A percentile compares a stretch with the other conserved stretches of the same genome.
These are phyloP conservation scores for Enteromius trimaculatus DNA, from an alignment of 2,797 vertebrate genomes.

Conservation along the genomic window DNA sequence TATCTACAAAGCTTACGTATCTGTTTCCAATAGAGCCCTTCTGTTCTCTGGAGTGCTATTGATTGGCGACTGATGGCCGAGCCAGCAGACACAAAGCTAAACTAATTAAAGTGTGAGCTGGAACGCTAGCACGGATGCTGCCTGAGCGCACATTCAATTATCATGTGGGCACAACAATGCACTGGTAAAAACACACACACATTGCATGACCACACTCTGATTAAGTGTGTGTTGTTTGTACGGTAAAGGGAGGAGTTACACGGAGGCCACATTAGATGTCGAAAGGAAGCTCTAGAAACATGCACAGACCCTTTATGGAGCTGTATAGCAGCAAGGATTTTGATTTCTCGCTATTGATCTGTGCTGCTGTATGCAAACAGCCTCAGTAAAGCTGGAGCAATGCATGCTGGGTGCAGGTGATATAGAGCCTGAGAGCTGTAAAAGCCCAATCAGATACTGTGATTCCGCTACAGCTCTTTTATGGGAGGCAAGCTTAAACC, in stretches of 20 bases:
- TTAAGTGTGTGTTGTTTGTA: constrained; percentile 50
- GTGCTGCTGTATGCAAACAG: constrained; percentile 46
- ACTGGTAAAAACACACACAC: constrained; percentile 38
- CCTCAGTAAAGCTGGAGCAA: constrained; percentile 44
- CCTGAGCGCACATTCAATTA: constrained; percentile 70
- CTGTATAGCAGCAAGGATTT: constrained; percentile 46
- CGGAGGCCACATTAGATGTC: not conserved
- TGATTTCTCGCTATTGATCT: constrained; percentile 49
- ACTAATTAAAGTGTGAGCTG: constrained; percentile 76
- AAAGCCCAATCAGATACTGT: constrained; percentile 48
- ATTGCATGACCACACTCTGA: constrained; percentile 47
- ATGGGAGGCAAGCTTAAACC: constrained; percentile 28
- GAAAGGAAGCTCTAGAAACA: constrained; percentile 23
- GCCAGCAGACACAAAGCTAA: constrained; percentile 67
- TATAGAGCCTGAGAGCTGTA: constrained; percentile 40
- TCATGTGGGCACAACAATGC: constrained; percentile 50
- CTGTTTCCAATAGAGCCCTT: constrained; percentile 69
- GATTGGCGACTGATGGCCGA: constrained; percentile 67
- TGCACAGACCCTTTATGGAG: constrained; percentile 32
- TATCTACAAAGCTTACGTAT: constrained; percentile 61
- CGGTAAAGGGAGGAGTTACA: constrained; percentile 30
- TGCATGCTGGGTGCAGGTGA: constrained; percentile 33
- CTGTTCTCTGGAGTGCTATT: constrained; percentile 70
- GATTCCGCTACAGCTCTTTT: constrained; percentile 41
- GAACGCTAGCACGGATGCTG: constrained; percentile 65